These are phyloP conservation scores for Polyploca ridens DNA, from an alignment of 2,888 invertebrate genomes.

Conservation along the genomic window DNA sequence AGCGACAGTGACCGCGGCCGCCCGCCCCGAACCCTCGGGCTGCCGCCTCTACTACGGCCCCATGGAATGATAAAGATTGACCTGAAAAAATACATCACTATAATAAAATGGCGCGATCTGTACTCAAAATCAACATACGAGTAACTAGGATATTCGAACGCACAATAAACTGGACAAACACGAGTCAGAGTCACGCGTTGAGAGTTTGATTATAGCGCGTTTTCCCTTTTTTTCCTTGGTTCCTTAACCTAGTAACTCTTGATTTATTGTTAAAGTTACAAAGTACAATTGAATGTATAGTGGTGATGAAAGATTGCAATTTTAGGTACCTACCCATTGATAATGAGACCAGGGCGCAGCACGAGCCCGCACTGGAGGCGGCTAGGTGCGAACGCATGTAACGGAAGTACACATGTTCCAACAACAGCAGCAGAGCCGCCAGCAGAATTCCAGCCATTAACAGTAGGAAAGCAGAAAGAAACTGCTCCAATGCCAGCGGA, in stretches of 20 bases:
- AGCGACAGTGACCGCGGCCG: slow-evolving; percentile 78
- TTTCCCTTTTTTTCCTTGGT: no score
- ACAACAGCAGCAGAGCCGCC: slow-evolving; percentile 92
- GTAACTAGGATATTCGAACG: no score
- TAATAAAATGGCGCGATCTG: no score
- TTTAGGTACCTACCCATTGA: slow-evolving; percentile 88
- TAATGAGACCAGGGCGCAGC: slow-evolving; percentile 96
- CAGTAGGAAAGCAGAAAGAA: slow-evolving; percentile 97
- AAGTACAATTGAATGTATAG: no score
- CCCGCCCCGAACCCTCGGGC: slow-evolving; percentile 67
- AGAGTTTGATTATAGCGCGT: no score
- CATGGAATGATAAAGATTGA: slow-evolving; percentile 83
- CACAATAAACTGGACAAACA: no score
- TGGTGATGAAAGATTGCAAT: no score
- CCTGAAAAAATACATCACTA: slow-evolving; percentile 75
- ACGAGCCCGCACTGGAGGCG: slow-evolving; percentile 95
- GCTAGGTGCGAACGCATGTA: slow-evolving; percentile 95
- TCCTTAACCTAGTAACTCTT: no score
- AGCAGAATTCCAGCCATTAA: slow-evolving; percentile 97
- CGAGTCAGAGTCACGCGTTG: no score
- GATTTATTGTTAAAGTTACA: no score
- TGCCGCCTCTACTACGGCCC: slow-evolving; percentile 77
- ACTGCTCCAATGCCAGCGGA: slow-evolving; percentile 96
- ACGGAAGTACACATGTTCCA: slow-evolving; percentile 98
- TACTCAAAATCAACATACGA: no score